Percentiles rank a stretch among this genome's conserved stretches.
phyloP scores from a whole-genome alignment of 1,140 invertebrate genomes.

The Drosophila ogumai region DNA sequence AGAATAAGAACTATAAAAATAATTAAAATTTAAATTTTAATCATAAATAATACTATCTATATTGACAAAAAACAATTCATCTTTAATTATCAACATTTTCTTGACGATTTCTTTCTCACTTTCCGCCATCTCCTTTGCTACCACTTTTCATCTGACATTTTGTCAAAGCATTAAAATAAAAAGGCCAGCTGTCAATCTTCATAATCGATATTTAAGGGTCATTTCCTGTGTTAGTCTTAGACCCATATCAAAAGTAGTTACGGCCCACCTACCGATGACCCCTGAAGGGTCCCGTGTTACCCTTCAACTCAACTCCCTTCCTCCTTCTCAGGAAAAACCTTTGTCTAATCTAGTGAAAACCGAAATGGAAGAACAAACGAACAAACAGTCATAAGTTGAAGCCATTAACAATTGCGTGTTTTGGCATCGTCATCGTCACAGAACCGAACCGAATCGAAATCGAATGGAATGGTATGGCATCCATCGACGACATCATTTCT shows the following conservation, averaged over 20 bases:
- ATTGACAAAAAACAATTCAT: too few species aligned
- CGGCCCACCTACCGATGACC: slow-evolving; percentile 6
- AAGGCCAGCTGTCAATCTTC: slow-evolving; percentile 28
- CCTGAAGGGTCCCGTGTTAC: background rate
- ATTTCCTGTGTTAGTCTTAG: slow-evolving; percentile 10
- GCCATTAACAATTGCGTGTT: slow-evolving; percentile 53
- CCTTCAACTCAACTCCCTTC: background rate
- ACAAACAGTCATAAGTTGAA: slow-evolving; percentile 42
- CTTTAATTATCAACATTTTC: background rate
- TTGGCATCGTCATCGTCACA: slow-evolving; percentile 44
- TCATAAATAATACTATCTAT: too few species aligned
- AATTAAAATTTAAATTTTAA: too few species aligned
- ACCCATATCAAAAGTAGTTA: slow-evolving; percentile 24
- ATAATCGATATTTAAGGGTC: slow-evolving; percentile 43
- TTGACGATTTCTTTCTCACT: background rate
- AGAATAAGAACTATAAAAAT: too few species aligned
- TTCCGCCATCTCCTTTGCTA: background rate
- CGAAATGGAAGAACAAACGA: slow-evolving; percentile 35
- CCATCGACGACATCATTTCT: slow-evolving; percentile 37
- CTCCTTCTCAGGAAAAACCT: slow-evolving; percentile 1
- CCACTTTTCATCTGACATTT: background rate
- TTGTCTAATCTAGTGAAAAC: slow-evolving; percentile 48
- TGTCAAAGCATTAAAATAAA: background rate
- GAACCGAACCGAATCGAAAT: slow-evolving; percentile 30
- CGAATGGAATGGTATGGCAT: slow-evolving; percentile 10